Percentiles rank a stretch among this genome's conserved stretches.
These are phyloP conservation scores for Cyanoramphus novaezelandiae DNA, from an alignment of 2,113 vertebrate species.

Conservation along the genomic window DNA sequence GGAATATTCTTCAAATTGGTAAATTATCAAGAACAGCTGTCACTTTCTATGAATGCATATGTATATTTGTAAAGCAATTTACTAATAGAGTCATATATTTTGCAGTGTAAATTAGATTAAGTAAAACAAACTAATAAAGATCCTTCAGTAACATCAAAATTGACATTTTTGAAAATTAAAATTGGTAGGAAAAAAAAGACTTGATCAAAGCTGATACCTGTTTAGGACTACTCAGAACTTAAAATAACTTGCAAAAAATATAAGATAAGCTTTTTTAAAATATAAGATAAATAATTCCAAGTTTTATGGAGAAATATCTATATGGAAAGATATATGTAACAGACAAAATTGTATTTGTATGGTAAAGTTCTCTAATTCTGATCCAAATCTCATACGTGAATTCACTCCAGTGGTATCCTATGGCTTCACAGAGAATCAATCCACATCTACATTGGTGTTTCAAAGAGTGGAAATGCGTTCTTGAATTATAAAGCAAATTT, in stretches of 20 bases:
- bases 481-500: not conserved
- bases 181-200: not conserved
- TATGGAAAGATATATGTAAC: not conserved
- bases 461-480: not conserved
- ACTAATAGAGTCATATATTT: not conserved
- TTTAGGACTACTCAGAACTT: not conserved
- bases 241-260: not conserved
- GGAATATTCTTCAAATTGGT: not conserved
- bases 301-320: not conserved
- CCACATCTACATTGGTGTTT: not conserved
- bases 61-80: not conserved
- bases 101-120: not conserved
- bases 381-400: not conserved
- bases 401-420: not conserved
- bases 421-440: not conserved
- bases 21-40: conserved; percentile 2
- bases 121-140: not conserved
- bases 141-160: not conserved
- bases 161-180: not conserved
- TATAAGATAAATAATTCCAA: not conserved
- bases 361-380: not conserved
- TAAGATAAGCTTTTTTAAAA: not conserved
- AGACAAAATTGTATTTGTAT: not conserved
- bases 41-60: not conserved
- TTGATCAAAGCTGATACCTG: not conserved